phyloP scores from a whole-genome alignment of 2,797 vertebrate species.

The Pangasius krempfi region DNA sequence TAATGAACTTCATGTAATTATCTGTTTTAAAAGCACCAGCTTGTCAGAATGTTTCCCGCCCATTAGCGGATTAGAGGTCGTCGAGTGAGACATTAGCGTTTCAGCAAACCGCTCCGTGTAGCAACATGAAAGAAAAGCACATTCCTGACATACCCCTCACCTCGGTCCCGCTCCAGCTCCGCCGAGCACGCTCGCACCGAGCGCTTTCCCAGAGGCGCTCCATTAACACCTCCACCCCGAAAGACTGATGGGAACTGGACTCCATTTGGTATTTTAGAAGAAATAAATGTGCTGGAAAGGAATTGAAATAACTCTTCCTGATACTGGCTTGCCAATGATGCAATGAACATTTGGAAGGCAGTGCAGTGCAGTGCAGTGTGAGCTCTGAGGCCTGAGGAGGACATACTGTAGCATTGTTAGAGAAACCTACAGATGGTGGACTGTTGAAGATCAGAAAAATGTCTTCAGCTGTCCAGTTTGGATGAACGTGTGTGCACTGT shows the following conservation, averaged over 20 bases:
- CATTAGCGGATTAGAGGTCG: constrained; percentile 3
- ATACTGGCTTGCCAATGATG: neutral
- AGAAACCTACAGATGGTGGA: neutral
- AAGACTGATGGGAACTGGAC: neutral
- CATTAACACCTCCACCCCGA: constrained; percentile 27
- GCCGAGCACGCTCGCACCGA: neutral
- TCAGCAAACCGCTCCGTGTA: constrained; percentile 53
- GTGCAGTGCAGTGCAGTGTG: neutral
- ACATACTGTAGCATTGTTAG: neutral
- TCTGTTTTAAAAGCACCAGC: neutral
- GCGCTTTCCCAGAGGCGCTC: constrained; percentile 24
- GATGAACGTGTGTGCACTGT: neutral
- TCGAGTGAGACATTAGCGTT: constrained; percentile 22
- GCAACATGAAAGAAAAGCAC: constrained; percentile 61
- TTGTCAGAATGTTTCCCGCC: neutral
- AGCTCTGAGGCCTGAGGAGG: neutral
- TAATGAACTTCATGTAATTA: neutral
- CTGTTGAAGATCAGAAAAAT: neutral
- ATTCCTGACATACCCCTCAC: constrained; percentile 59
- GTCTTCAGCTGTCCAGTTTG: neutral
- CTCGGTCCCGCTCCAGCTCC: neutral
- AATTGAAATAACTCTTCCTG: constrained; percentile 10
- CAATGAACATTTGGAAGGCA: neutral
- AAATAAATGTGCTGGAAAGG: constrained; percentile 32
- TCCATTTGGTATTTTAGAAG: neutral